Evolutionary conservation across 2,113 vertebrate species (phyloP).

Genomic region (Hystrix brachyura): DNA sequence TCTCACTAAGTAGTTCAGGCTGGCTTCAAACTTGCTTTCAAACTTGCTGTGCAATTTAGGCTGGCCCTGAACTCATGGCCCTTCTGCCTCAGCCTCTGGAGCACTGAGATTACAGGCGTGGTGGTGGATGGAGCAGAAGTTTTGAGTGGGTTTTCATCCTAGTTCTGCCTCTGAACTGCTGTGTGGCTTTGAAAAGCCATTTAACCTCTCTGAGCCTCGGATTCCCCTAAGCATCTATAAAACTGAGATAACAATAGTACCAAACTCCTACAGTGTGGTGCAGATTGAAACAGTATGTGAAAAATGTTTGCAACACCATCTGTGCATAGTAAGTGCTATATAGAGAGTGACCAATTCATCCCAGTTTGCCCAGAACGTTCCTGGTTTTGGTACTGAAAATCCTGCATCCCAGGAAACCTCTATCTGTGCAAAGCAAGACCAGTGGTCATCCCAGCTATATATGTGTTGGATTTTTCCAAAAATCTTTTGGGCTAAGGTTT

Average conservation of each 20-base stretch:
- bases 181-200: conserved; percentile 35
- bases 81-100: not conserved
- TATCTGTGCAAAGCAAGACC: not conserved
- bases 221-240: conserved; percentile 36
- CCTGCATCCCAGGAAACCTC: not conserved
- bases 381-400: not conserved
- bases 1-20: not conserved
- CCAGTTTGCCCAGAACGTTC: not conserved
- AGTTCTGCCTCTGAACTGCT: not conserved
- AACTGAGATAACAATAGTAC: conserved; percentile 29
- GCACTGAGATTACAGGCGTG: not conserved
- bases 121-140: not conserved
- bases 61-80: not conserved
- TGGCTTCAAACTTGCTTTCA: not conserved
- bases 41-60: not conserved
- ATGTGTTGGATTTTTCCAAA: not conserved
- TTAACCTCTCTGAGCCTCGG: conserved; percentile 45
- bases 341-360: not conserved
- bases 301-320: not conserved
- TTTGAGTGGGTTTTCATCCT: not conserved
- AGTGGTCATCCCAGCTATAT: not conserved
- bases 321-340: not conserved
- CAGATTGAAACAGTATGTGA: conserved; percentile 17
- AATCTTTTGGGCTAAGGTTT: not conserved
- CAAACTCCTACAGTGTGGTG: not conserved